A percentile compares a stretch with the other conserved stretches of the same genome.
phyloP scores from a whole-genome alignment of 2,888 invertebrate genomes.

The Geotrupes spiniger region DNA sequence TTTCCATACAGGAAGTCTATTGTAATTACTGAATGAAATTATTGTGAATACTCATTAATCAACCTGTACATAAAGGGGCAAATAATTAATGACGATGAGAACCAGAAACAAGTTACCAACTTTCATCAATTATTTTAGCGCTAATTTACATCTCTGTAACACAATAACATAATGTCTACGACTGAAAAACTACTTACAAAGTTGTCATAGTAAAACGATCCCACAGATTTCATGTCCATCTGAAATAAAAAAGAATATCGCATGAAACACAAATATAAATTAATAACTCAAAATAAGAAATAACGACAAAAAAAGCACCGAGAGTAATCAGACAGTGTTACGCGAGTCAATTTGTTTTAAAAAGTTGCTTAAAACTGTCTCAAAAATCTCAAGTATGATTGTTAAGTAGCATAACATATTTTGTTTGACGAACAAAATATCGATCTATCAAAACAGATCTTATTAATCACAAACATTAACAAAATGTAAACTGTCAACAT shows the following conservation, averaged over 20 bases:
- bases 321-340: conserved; percentile 14
- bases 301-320: conserved; percentile 17
- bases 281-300: conserved; percentile 5
- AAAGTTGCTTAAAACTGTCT: conserved; percentile 20
- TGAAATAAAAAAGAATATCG: conserved; percentile 58
- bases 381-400: conserved; percentile 17
- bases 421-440: conserved; percentile 24
- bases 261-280: conserved; percentile 2
- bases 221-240: conserved; percentile 96
- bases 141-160: too few relatives aligned
- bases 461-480: conserved; percentile 31
- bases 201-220: conserved; percentile 94
- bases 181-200: conserved; percentile 72
- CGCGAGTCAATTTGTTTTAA: too few relatives aligned
- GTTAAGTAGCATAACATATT: conserved; percentile 16
- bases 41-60: too few relatives aligned
- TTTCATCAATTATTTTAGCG: too few relatives aligned
- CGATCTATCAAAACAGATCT: conserved; percentile 18
- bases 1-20: too few relatives aligned
- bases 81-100: too few relatives aligned
- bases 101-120: too few relatives aligned
- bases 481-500: conserved; percentile 14
- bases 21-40: too few relatives aligned
- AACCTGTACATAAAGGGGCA: too few relatives aligned
- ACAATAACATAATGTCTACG: too few relatives aligned